A percentile compares a stretch with the other conserved stretches of the same genome.
These are phyloP conservation scores for Pelvicachromis taeniatus DNA, from an alignment of 2,113 vertebrate species.

Conservation along the genomic window DNA sequence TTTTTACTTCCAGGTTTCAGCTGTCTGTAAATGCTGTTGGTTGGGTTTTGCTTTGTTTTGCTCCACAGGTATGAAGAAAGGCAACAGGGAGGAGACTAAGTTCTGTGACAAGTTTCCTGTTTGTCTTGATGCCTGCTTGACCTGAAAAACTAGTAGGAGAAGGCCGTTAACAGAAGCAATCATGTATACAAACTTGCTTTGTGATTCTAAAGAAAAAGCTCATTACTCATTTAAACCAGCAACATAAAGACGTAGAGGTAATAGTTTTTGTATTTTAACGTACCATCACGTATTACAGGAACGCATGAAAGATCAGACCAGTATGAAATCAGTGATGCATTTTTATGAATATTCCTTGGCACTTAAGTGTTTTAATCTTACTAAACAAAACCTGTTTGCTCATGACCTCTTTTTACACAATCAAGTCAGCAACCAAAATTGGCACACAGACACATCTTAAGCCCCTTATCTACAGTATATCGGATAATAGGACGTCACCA, in stretches of 20 bases:
- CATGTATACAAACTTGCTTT: neutral
- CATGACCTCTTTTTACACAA: neutral
- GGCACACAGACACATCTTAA: neutral
- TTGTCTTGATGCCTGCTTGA: constrained; percentile 60
- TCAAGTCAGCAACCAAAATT: neutral
- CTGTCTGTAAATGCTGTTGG: neutral
- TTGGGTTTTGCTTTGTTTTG: neutral
- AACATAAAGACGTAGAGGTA: no score
- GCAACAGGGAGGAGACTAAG: constrained; percentile 61
- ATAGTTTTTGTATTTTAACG: neutral
- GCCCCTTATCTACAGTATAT: neutral
- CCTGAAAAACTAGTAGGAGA: neutral
- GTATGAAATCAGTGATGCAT: neutral
- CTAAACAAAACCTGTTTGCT: neutral
- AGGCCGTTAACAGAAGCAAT: neutral
- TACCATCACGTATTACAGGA: neutral
- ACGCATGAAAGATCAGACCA: neutral
- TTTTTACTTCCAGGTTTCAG: neutral
- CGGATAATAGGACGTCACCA: no score
- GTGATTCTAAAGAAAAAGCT: neutral
- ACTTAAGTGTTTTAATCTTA: neutral
- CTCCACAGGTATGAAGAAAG: constrained; percentile 4
- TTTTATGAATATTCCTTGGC: neutral
- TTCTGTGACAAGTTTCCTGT: constrained; percentile 52
- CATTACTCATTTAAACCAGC: neutral